Percentiles rank a stretch among this genome's conserved stretches.
Conservation (phyloP, 2,797 vertebrate species). For the Hydrolagus colliei region DNA sequence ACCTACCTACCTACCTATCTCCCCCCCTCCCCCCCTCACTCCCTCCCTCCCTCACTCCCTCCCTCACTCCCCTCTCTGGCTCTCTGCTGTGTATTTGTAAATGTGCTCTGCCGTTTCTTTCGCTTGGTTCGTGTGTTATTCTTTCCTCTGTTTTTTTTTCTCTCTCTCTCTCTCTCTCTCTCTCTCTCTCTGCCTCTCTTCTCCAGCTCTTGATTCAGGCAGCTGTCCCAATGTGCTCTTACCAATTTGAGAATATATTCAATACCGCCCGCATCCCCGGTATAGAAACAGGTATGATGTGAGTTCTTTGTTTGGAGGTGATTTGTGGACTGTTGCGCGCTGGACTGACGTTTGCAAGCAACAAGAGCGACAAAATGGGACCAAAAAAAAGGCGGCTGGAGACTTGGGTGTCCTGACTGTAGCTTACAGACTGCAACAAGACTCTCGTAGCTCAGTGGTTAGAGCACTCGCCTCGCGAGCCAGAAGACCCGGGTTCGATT, state of each 20-base stretch:
- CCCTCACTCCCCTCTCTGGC: no score
- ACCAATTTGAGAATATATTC: constrained; percentile 68
- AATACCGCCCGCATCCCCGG: constrained; percentile 66
- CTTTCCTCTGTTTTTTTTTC: no score
- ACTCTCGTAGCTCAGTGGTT: no score
- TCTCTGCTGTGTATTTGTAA: constrained; percentile 19
- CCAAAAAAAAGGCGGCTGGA: neutral
- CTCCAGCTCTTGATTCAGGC: constrained; percentile 27
- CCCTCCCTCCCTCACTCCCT: no score
- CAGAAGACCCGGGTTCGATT: no score
- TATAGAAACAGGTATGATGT: constrained; percentile 58
- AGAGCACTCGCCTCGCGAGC: no score
- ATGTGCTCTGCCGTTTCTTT: constrained; percentile 5
- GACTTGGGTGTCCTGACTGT: no score
- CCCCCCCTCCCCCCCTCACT: no score
- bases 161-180: constrained; percentile 14
- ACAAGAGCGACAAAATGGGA: no score
- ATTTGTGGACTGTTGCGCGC: neutral
- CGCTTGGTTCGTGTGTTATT: constrained; percentile 19
- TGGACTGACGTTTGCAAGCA: neutral
- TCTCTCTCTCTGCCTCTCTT: no score
- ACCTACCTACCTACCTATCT: no score
- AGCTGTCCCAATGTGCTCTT: constrained; percentile 27
- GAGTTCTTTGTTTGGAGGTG: constrained; percentile 24
- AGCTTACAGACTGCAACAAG: neutral